A percentile compares a stretch with the other conserved stretches of the same genome.
Evolutionary conservation across 2,113 vertebrate species (phyloP).

Genomic region (Rhinolophus sinicus): DNA sequence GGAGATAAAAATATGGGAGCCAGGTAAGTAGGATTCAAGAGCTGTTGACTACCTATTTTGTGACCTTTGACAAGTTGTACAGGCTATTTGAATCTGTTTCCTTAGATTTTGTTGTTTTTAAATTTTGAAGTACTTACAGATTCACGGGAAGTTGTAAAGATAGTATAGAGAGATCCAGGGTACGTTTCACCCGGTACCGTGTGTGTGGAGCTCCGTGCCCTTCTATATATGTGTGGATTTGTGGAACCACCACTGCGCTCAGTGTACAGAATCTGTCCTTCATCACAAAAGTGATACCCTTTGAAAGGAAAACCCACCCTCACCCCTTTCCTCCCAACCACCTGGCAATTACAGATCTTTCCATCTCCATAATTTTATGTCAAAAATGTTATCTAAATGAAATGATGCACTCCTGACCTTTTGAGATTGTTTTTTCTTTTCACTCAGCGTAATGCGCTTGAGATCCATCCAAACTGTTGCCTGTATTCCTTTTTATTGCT

Average conservation of each 20-base stretch:
- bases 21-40: not conserved
- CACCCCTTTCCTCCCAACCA: accelerated
- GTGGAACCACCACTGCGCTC: not conserved
- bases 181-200: not conserved
- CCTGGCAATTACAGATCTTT: not conserved
- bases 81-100: not conserved
- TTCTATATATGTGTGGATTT: not conserved
- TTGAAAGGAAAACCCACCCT: not conserved
- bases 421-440: not conserved
- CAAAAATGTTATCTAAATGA: not conserved
- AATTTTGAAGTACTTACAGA: not conserved
- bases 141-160: not conserved
- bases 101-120: slow-evolving; percentile 13
- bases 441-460: not conserved
- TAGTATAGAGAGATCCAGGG: not conserved
- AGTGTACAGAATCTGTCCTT: not conserved
- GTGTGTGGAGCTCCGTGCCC: not conserved
- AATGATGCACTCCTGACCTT: not conserved
- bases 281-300: not conserved
- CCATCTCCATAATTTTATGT: not conserved
- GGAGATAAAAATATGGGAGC: not conserved
- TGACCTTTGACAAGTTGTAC: not conserved
- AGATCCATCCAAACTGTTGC: not conserved
- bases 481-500: not conserved
- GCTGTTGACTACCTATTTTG: not conserved